These are phyloP conservation scores for Pogonomyrmex barbatus DNA, from an alignment of 1,140 invertebrate genomes.

Conservation along the genomic window DNA sequence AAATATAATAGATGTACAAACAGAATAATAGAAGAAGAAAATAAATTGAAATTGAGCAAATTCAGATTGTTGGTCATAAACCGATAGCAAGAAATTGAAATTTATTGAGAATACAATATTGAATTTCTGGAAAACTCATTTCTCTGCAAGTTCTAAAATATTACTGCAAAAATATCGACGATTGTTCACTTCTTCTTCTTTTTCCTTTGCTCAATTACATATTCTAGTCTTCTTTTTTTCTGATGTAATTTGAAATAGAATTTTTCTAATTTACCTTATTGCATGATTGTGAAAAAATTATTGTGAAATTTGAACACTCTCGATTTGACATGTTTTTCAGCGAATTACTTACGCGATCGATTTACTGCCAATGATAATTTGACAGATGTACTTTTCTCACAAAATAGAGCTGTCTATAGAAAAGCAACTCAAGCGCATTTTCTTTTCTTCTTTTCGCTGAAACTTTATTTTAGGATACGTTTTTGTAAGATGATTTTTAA, in stretches of 20 bases:
- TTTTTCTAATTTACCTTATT: too few relatives aligned
- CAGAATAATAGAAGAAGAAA: background rate
- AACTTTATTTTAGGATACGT: background rate
- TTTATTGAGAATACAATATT: background rate
- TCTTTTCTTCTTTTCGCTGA: background rate
- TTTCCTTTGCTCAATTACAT: too few relatives aligned
- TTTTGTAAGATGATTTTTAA: background rate
- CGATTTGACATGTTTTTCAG: too few relatives aligned
- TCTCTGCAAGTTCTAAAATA: background rate
- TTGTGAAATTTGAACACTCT: too few relatives aligned
- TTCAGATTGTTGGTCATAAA: background rate
- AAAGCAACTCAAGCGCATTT: background rate
- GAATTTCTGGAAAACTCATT: background rate
- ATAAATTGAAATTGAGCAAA: background rate
- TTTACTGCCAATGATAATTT: background rate
- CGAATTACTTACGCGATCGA: background rate
- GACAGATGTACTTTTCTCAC: background rate
- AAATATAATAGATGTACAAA: background rate
- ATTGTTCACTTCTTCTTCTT: too few relatives aligned
- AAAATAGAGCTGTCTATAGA: too few relatives aligned
- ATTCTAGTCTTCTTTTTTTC: too few relatives aligned
- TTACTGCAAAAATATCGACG: too few relatives aligned
- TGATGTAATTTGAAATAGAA: too few relatives aligned
- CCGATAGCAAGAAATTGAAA: background rate
- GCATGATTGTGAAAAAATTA: too few relatives aligned